Percentiles rank a stretch among this genome's conserved stretches.
phyloP scores from a whole-genome alignment of 2,113 vertebrate genomes.

The Nerophis lumbriciformis region DNA sequence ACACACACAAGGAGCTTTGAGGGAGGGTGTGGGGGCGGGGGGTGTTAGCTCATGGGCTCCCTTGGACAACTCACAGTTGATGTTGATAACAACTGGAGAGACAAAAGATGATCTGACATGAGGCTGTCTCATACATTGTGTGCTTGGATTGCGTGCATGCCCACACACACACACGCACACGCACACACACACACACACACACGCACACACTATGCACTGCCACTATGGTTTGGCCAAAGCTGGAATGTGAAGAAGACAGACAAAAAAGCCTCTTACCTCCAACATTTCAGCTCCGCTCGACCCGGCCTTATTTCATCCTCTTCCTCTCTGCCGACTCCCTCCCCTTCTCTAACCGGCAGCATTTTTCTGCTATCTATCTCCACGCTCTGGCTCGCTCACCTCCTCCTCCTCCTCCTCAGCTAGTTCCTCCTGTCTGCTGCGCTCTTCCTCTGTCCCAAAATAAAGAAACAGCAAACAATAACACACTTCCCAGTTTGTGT shows the following conservation, averaged over 20 bases:
- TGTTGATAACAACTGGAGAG: constrained; percentile 14
- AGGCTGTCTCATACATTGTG: constrained; percentile 41
- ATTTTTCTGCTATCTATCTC: constrained; percentile 68
- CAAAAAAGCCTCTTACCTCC: constrained; percentile 67
- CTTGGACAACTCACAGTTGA: constrained; percentile 15
- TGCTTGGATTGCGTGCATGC: constrained; percentile 26
- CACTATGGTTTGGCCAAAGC: constrained; percentile 35
- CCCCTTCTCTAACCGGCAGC: constrained; percentile 68
- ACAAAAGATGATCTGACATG: constrained; percentile 28
- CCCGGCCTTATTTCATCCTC: constrained; percentile 66
- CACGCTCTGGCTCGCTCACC: constrained; percentile 47
- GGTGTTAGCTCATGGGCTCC: constrained; percentile 10
- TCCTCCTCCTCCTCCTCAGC: constrained; percentile 34
- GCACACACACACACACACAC: constrained; percentile 22
- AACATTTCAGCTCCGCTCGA: constrained; percentile 62
- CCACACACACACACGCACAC: constrained; percentile 26
- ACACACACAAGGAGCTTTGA: constrained; percentile 5
- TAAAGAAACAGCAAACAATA: constrained; percentile 12
- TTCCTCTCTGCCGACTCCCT: constrained; percentile 64
- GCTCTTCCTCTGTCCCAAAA: constrained; percentile 54
- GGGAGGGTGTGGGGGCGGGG: background rate
- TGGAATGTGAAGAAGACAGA: constrained; percentile 37
- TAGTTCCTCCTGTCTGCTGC: constrained; percentile 49
- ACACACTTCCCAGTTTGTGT: constrained; percentile 42
- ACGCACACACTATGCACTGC: constrained; percentile 26